Base-by-base conservation (phyloP, 1,140 invertebrate species). In the Scaptomyza montana region DNA sequence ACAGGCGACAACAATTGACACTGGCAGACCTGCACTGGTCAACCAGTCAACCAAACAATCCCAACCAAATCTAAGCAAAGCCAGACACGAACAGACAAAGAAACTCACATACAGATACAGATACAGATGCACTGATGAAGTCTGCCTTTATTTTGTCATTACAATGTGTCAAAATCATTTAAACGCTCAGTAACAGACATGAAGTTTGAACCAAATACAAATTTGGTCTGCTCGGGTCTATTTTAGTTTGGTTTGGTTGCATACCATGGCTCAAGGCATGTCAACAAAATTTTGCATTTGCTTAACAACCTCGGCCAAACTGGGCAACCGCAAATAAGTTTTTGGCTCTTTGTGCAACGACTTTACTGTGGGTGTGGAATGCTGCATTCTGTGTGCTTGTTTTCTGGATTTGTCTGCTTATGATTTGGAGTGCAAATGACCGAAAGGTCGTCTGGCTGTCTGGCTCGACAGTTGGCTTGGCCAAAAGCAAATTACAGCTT, bases 321-420 rank as follows among this genome's bases (percentile, higher is more conserved):
- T 70, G 76, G 64, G 73, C 78, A 77, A 80, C 80, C 80, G 62
- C 80, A 77, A 80, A 76, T 84, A 73, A 85, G 80, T 77, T 85
- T 74, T 75, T 74, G 65, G 60, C 69, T 77, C 61, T 80, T 75
- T 84, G 53, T 77, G 33, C 56, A 62, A 51, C 33, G 61, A 65
- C 51, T 65, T 66, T 68, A 61, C 69, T 76, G 67, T 64, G 59
- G 68, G 71, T 57, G 57, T 9, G 33, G 46, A 12, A 28, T 9
- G 8, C 5, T 55, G 51, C 33, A 9, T 36, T 7, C 33, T 9
- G 13, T 59, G n/a, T 57, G 45, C 57, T 16, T 61, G 9, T 57
- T 33, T 59, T 43, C 28, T 57, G 47, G 54, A 10, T 70, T 49
- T 49, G 80, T 77, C 77, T 85, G 80, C 77, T 80, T 67, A 69